Evolutionary conservation across 2,888 invertebrate genomes (phyloP), one percentile per base, ranked within the genome.

Genomic region (Apotomis betuletana): DNA sequence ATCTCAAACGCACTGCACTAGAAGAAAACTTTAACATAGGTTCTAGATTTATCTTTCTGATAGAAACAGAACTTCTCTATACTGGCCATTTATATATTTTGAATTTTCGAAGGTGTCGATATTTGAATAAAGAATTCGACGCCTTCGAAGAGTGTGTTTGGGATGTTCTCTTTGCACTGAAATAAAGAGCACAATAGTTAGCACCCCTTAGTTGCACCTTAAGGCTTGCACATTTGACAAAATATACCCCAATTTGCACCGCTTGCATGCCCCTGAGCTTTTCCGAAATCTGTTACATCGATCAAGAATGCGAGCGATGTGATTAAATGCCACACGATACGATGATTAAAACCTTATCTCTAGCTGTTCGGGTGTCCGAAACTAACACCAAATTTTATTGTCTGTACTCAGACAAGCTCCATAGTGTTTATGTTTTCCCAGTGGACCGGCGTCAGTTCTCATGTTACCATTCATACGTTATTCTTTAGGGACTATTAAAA

Each of bases 381-480:
- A 87, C 86, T 84, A 85, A 90, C 85, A 88, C 88, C 86, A 77
- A 88, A 89, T 89, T 88, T 88, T 87, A 90, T 89, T 85, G 86
- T 85, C 83, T 81, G 81, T 84, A 82, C 70, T 84, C 86, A 83
- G 82, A 82, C 76, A 78, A 80, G 81, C 79, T 79, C 77, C 85
- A 84, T 80, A 83, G 86, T 90, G 91, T 91, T 91, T 91, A 91
- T 91, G 87, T 89, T 88, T 87, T 87, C 84, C 86, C 76, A 79
- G 81, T 83, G 76, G 81, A 81, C 82, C 85, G 84, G 83, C 85
- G 82, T 85, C 83, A 81, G 84, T 83, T 88, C 89, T 92, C 91
- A 84, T 80, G 88, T 92, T 92, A 90, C 92, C 90, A 91, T 92
- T 92, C 92, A 92, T 91, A 85, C 88, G 87, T 87, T 88, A 87